phyloP scores from a whole-genome alignment of 2,797 vertebrate species.

The Halcyon smyrnensis region DNA sequence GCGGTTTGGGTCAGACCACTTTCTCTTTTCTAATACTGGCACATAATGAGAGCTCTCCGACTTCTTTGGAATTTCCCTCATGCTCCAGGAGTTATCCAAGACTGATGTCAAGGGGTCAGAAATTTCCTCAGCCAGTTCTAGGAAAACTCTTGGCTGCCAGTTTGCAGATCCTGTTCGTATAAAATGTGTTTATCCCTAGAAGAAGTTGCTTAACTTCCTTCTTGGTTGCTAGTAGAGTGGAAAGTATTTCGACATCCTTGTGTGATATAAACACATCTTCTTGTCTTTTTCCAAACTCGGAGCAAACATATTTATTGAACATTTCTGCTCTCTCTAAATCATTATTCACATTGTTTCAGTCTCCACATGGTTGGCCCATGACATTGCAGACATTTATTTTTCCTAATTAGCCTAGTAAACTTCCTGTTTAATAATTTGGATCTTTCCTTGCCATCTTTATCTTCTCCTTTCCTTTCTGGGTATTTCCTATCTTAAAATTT shows the following conservation, averaged over 20 bases:
- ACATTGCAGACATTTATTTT: constrained; percentile 24
- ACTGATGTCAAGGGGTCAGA: constrained; percentile 59
- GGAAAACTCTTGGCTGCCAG: constrained; percentile 63
- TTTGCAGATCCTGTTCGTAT: constrained; percentile 50
- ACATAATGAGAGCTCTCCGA: not conserved
- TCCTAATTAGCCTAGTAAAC: constrained; percentile 24
- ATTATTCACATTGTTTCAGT: constrained; percentile 39
- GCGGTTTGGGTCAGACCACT: constrained; percentile 8
- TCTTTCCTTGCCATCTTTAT: constrained; percentile 12
- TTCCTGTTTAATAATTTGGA: constrained; percentile 33
- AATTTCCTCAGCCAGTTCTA: constrained; percentile 70
- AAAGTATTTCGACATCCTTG: constrained; percentile 64
- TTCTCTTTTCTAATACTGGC: constrained; percentile 42
- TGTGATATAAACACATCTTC: constrained; percentile 65
- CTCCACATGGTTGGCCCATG: constrained; percentile 32
- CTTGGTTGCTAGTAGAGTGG: constrained; percentile 66
- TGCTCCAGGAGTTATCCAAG: constrained; percentile 51
- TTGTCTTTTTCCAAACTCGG: constrained; percentile 58
- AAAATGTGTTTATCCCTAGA: constrained; percentile 73
- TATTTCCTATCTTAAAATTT: constrained; percentile 24
- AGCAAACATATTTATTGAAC: constrained; percentile 63
- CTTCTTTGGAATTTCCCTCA: constrained; percentile 51
- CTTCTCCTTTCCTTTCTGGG: not conserved
- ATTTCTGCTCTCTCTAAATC: constrained; percentile 50
- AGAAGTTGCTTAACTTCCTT: constrained; percentile 73